Conservation (phyloP, 2,113 vertebrate species). For the Paramormyrops kingsleyae region DNA sequence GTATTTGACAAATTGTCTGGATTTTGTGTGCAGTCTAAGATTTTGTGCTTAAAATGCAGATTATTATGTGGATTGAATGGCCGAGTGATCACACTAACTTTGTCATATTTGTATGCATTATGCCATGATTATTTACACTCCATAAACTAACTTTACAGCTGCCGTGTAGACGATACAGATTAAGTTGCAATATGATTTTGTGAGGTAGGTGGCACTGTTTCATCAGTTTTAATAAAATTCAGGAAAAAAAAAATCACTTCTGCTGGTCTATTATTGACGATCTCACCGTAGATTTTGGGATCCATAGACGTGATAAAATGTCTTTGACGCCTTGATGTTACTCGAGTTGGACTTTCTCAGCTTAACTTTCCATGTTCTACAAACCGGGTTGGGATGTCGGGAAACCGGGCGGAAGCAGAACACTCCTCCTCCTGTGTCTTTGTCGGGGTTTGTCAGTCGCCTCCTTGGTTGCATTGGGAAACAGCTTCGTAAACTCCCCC, state of each 20-base stretch:
- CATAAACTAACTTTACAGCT: background rate
- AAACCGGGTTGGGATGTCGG: background rate
- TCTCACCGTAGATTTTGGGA: background rate
- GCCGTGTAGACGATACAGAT: background rate
- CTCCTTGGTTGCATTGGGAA: background rate
- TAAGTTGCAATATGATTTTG: background rate
- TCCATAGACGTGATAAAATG: background rate
- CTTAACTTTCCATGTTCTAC: background rate
- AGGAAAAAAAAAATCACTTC: background rate
- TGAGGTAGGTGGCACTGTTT: conserved; percentile 23
- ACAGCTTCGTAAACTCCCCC: background rate
- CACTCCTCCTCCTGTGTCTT: background rate
- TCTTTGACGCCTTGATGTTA: background rate
- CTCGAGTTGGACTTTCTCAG: background rate
- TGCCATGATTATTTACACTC: background rate
- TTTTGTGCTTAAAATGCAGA: background rate
- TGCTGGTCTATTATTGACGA: background rate
- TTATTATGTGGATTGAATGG: conserved; percentile 12
- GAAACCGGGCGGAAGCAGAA: background rate
- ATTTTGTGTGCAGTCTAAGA: background rate
- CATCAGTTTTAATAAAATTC: conserved; percentile 9
- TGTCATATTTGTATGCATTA: background rate
- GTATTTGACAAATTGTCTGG: background rate
- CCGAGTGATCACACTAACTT: conserved; percentile 9
- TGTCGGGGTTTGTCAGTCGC: background rate